Evolutionary conservation across 2,888 invertebrate genomes (phyloP), one percentile per base, ranked within the genome.

Genomic region (Lithophane ornitopus): DNA sequence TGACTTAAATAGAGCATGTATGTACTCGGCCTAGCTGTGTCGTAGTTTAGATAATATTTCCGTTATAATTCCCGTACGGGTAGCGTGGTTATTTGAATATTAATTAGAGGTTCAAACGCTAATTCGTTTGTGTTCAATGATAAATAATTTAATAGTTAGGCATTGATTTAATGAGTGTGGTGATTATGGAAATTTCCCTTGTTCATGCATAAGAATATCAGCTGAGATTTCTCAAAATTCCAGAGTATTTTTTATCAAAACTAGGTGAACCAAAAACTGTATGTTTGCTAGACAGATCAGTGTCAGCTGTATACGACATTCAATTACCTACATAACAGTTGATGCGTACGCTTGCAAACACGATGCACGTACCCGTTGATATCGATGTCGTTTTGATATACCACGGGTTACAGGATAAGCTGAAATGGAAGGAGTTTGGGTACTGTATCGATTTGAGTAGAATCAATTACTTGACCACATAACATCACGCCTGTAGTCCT

Each of bases 271-370:
- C 59, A 56, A 68, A 46, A 58, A 22, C 26, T 19, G 22, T 63
- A 65, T 77, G 41, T 26, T 73, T 49, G 28, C 22, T 14, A 62
- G 76, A 62, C 61, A 69, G 58, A 58, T 82, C 78, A 70, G 39
- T 63, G 74, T 44, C 70, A 63, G 62, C 78, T 74, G 74, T 72
- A 75, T 73, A 76, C 86, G 90, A 90, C 91, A 90, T 90, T 90
- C 91, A 89, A 92, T 92, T 92, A 90, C 87, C 81, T 85, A 83
- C 61, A 76, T 77, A 71, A 39, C 81, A 74, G 59, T 28, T 59
- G 84, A 71, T 81, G 80, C 80, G 80, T 80, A 52, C 73, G 63
- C 49, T 78, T 71, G 82, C 77, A 68, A 80, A 82, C 74, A 71
- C 59, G 81, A 68, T 76, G 84, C 84, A 86, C 80, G 84, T 81